Evolutionary conservation across 1,140 invertebrate genomes (phyloP).

Genomic region (Drosophila suzukii): DNA sequence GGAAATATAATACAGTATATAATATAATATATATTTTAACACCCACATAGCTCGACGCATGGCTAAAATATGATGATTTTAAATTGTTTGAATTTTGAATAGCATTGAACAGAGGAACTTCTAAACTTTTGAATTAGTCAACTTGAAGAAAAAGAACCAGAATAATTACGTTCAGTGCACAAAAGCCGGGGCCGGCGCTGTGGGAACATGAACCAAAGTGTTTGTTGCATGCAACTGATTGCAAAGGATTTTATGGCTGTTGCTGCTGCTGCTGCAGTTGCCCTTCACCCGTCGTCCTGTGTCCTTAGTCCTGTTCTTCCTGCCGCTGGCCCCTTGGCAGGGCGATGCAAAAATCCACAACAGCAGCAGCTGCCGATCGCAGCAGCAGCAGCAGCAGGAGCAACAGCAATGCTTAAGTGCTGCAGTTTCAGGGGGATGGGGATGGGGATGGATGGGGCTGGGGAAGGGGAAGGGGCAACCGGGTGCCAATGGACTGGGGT

Average conservation of each 20-base stretch:
- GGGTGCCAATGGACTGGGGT: not conserved
- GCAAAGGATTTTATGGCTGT: conserved; percentile 73
- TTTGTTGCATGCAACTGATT: conserved; percentile 81
- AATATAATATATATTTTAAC: too few species aligned
- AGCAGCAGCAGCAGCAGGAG: conserved; percentile 20
- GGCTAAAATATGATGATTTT: too few species aligned
- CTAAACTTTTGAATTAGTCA: too few species aligned
- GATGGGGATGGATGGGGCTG: too few species aligned
- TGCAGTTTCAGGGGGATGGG: conserved; percentile 18
- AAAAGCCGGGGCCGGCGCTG: conserved; percentile 20
- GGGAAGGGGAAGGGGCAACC: not conserved
- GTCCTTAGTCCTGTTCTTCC: conserved; percentile 2
- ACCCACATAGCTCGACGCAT: too few species aligned
- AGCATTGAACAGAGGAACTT: too few species aligned
- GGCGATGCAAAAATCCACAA: conserved; percentile 45
- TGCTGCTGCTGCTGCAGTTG: conserved; percentile 24
- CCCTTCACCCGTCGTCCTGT: not conserved
- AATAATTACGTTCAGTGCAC: conserved; percentile 12
- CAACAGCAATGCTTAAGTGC: conserved; percentile 69
- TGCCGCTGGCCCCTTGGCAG: conserved; percentile 26
- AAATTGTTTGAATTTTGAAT: too few species aligned
- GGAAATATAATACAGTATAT: too few species aligned
- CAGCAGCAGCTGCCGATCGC: conserved; percentile 58
- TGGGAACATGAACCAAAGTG: conserved; percentile 58
- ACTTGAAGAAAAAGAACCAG: too few species aligned